Evolutionary conservation across 1,140 invertebrate genomes (phyloP), one percentile per base, ranked within the genome.

Genomic region (Megalonaias nervosa): DNA sequence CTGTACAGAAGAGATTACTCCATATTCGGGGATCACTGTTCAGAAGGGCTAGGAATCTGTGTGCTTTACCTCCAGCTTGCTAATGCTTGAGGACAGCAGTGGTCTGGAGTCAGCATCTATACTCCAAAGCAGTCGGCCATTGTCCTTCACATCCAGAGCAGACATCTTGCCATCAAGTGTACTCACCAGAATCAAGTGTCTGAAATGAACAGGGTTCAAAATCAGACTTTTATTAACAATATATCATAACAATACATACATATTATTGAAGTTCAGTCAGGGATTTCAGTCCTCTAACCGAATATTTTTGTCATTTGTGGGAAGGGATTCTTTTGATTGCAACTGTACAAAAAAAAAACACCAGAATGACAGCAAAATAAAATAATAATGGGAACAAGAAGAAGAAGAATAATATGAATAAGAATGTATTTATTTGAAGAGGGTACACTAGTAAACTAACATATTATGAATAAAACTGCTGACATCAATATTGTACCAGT

Each of bases 91-190:
- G 17, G 95, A 95, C 13, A 97, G 90, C 80, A 97, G 92, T 14
- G 95, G 93, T 55, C 93, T 93, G 19, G 94, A 92, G 57, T 93
- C 93, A 64, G 95, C 96, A 64, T 94, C 91, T 58, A 97, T 85
- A 81, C 93, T 93, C 96, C 96, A 98, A 72, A 92, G 89, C 78
- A 95, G 87, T 69, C 92, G 86, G n/a, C 96, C 96, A 83, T 93
- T 92, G 68, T 93, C 90, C 23, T 91, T 90, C 26, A 93, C 90
- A 89, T 96, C 94, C 71, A 98, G 90, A 11, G 96, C 95, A 70
- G 95, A 94, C 55, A 98, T 79, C 78, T 93, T 93, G 6, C 97
- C 97, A 94, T 98, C 96, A 65, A 98, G 90, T 57, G 96, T 97
- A 84, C 95, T 97, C 38, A 98, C 94, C 84, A 97, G 93, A 17